Base-by-base conservation (phyloP, 2,888 invertebrate species). In the Catotricha subobsoleta region DNA sequence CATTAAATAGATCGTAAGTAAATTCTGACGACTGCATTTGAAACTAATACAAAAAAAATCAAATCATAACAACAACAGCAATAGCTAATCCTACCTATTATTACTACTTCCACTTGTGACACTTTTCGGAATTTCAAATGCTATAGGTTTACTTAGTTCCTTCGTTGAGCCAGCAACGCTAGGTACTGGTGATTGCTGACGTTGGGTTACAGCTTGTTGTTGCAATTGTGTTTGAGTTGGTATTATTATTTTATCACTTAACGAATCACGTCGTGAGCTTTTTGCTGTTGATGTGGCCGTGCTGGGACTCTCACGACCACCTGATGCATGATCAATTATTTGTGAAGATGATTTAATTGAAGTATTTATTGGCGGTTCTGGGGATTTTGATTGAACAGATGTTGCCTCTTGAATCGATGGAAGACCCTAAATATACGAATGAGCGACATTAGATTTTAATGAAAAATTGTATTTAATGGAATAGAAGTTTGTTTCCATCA, bases 181-280 rank as follows among this genome's bases (percentile, higher is more conserved):
- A 25, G 36, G 36, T 23, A 36, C 36, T 23, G 19, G 20, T 21
- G 21, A 21, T 35, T 36, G 36, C n/a, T 21, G 35, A 7, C 27
- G 6, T 20, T 29, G 39, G 30, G 29, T 29, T n/a, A 18, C 21
- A 6, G 40, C 15, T n/a, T 30, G 39, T 34, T 41, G 40, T 13
- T 41, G 40, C 6, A 34, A 12, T 38, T 38, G 38, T 29, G 23
- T 16, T 31, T 29, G 31, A 18, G 30, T 30, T 12, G 36, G 41
- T 21, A 47, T 37, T 15, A 41, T 15, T 3, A 43, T 20, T 47
- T 68, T 66, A 29, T 74, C 74, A 44, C 70, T 68, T 30, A 75
- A 54, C 0, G 74, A 74, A 56, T 74, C 74, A 33, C 74, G 64
- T 46, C 79, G 64, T 2, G 77, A 77, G 43, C 79, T 78, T 50